A percentile compares a stretch with the other conserved stretches of the same genome.
phyloP scores from a whole-genome alignment of 2,888 invertebrate genomes.

The Leptopterna dolabrata region DNA sequence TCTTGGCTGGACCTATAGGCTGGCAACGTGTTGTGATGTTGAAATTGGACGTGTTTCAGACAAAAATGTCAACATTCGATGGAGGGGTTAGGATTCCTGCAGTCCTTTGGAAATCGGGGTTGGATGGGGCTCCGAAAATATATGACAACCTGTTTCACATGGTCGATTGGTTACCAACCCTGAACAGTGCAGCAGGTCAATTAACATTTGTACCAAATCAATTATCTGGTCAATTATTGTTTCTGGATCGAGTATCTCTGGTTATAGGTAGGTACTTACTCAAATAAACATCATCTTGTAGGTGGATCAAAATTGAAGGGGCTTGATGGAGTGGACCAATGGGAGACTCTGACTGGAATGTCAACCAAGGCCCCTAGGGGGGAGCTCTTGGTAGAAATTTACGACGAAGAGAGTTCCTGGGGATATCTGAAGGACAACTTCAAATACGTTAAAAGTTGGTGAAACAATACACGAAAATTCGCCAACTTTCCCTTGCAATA shows the following conservation, averaged over 20 bases:
- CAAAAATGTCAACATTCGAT: constrained; percentile 86
- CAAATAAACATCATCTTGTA: no score
- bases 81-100: constrained; percentile 84
- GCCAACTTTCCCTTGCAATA: neutral
- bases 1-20: no score
- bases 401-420: constrained; percentile 66
- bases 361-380: constrained; percentile 48
- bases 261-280: no score
- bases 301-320: constrained; percentile 60
- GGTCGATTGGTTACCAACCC: constrained; percentile 86
- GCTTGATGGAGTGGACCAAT: constrained; percentile 67
- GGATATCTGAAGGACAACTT: constrained; percentile 67
- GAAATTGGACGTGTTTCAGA: no score
- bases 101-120: constrained; percentile 77
- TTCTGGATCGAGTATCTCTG: no score
- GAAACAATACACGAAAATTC: neutral
- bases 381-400: constrained; percentile 66
- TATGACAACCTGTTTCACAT: constrained; percentile 76
- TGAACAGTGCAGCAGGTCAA: constrained; percentile 67
- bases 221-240: no score
- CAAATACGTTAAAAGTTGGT: constrained; percentile 69
- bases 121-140: constrained; percentile 71
- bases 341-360: constrained; percentile 63
- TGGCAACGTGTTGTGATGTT: no score
- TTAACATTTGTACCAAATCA: neutral